Base-by-base conservation (phyloP, 2,113 vertebrate genomes). In the Procavia capensis region DNA sequence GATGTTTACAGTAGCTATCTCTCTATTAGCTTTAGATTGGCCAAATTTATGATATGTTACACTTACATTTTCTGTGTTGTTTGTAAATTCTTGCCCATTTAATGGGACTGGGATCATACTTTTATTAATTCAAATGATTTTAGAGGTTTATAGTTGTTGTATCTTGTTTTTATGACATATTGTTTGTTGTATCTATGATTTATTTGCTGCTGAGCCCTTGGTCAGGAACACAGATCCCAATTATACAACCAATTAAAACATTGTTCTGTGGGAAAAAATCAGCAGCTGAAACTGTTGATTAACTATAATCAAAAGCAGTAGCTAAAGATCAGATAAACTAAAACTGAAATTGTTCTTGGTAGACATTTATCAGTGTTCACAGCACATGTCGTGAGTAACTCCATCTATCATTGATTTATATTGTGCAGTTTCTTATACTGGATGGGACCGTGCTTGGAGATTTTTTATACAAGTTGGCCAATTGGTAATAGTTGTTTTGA, bases 241-340 rank as follows among this genome's bases (percentile, higher is more conserved):
- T 97, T 97, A 97, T 94, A 91, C 84, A 86, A 89, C 95, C 81
- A 97, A 97, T 97, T 97, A 96, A 91, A 89, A 89, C 36, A 91
- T 91, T 75, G 19, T 94, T 97, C 82, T 29, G 6, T 97, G 97
- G 94, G 97, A 96, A 97, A 97, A 88, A 43, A 88, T 79, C 22
- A 81, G 68, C 94, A 85, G 83, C 89, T 93, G 63, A 96, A 95
- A 89, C n/a, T 96, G 75, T 95, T 95, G 94, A 97, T 47, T 90
- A 66, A 90, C 13, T 89, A 57, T 78, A 96, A 85, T 95, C 19
- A 72, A 93, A 92, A 90, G n/a, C 70, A 93, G 39, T 43, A 80
- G 88, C 68, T 94, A 91, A 61, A 64, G 72, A 86, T 76, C 83
- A 95, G 88, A 95, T 94, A 86, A 85, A 89, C 66, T 76, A 75